Evolutionary conservation across 2,888 invertebrate genomes (phyloP).

Genomic region (Aporophyla nigra): DNA sequence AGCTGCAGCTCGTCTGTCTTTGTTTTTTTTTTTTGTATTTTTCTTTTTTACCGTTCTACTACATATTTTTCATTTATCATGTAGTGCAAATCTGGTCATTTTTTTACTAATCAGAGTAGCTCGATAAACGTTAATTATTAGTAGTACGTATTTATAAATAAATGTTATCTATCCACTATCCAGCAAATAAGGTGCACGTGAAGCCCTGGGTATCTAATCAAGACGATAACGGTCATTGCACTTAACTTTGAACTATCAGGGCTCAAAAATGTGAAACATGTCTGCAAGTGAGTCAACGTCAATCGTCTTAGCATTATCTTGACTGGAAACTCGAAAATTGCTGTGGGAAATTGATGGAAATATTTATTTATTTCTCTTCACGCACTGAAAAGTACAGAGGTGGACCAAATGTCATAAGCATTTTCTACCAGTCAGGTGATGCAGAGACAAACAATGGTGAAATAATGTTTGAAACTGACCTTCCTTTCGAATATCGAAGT

Average conservation of each 20-base stretch:
- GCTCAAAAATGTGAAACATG: conserved; percentile 29
- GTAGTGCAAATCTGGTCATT: not conserved
- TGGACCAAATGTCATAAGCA: too few relatives aligned
- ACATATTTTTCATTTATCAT: not conserved
- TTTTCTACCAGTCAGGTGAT: too few relatives aligned
- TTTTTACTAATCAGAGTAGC: not conserved
- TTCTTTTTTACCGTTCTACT: not conserved
- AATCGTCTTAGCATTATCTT: conserved; percentile 8
- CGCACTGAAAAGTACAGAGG: too few relatives aligned
- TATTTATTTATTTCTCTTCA: too few relatives aligned
- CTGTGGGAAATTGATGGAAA: not conserved
- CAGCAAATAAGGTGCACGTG: conserved; percentile 18
- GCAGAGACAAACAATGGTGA: too few relatives aligned
- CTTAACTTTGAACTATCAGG: conserved; percentile 53
- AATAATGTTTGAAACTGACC: not conserved
- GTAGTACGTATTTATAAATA: conserved; percentile 30
- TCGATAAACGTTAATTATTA: conserved; percentile 5
- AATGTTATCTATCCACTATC: conserved; percentile 36
- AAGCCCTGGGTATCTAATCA: conserved; percentile 51
- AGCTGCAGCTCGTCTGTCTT: not conserved
- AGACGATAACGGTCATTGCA: conserved; percentile 62
- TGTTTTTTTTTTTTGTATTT: too few relatives aligned
- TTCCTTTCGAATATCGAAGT: not conserved
- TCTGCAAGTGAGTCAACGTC: not conserved
- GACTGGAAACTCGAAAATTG: not conserved